Percentiles rank a stretch among this genome's conserved stretches.
Evolutionary conservation across 2,888 invertebrate genomes (phyloP).

Genomic region (Opisthograptis luteolata): DNA sequence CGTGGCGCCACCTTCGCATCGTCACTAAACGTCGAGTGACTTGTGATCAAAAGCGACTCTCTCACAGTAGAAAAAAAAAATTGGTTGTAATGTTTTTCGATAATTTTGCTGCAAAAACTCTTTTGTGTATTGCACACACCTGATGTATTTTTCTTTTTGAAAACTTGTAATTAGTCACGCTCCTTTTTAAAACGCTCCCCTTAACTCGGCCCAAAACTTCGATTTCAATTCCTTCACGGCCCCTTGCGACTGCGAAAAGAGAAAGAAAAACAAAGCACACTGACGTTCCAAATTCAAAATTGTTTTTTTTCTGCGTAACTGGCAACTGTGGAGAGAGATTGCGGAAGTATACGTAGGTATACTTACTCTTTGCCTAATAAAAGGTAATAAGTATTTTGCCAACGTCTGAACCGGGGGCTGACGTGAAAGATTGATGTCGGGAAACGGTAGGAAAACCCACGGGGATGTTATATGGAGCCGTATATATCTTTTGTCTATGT

Average conservation of each 20-base stretch:
- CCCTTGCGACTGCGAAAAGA: neutral
- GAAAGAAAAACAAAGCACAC: conserved; percentile 2
- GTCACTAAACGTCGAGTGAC: too few relatives aligned
- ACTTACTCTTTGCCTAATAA: conserved; percentile 35
- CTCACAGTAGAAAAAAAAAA: too few relatives aligned
- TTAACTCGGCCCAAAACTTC: neutral
- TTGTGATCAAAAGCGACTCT: too few relatives aligned
- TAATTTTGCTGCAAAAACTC: too few relatives aligned
- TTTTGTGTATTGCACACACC: too few relatives aligned
- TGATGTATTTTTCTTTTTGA: neutral
- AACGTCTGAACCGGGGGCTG: conserved; percentile 37
- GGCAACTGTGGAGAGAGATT: conserved; percentile 15
- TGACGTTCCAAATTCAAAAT: conserved; percentile 7
- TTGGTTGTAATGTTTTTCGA: too few relatives aligned
- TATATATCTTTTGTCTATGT: conserved; percentile 28
- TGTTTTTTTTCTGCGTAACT: neutral
- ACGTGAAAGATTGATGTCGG: conserved; percentile 51
- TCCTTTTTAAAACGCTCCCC: neutral
- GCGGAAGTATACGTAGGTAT: neutral
- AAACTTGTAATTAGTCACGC: neutral
- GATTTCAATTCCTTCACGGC: neutral
- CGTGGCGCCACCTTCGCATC: too few relatives aligned
- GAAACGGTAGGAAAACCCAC: conserved; percentile 34
- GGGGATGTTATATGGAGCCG: conserved; percentile 30
- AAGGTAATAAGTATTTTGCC: conserved; percentile 51